phyloP scores from a whole-genome alignment of 2,888 invertebrate species.

The Eupithecia exiguata region DNA sequence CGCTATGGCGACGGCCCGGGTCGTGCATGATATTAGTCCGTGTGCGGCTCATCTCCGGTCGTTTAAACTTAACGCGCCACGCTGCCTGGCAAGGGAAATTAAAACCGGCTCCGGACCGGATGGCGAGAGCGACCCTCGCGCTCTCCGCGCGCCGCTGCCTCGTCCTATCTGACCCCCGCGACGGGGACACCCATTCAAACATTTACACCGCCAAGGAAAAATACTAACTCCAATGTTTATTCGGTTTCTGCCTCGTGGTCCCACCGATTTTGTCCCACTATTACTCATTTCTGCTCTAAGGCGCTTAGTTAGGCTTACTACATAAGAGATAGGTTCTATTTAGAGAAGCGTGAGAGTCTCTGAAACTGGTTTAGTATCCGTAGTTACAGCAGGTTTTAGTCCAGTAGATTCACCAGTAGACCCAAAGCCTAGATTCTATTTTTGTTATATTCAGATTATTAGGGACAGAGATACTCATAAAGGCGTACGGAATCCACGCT shows the following conservation, averaged over 20 bases:
- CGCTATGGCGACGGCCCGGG: conserved; percentile 87
- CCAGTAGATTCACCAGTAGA: neutral
- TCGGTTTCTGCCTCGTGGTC: too few species aligned
- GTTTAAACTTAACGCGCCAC: conserved; percentile 80
- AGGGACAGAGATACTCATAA: neutral
- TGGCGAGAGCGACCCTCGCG: conserved; percentile 69
- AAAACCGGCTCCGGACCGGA: conserved; percentile 80
- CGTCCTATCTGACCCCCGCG: conserved; percentile 41
- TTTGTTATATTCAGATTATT: neutral
- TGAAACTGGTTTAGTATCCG: neutral
- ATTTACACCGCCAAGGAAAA: conserved; percentile 27
- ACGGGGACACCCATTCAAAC: conserved; percentile 32
- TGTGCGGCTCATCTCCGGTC: conserved; percentile 81
- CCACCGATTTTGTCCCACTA: too few species aligned
- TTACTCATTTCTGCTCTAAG: too few species aligned
- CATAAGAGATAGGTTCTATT: neutral
- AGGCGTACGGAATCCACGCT: conserved; percentile 1
- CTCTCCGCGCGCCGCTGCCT: conserved; percentile 47
- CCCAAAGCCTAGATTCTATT: neutral
- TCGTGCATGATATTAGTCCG: conserved; percentile 83
- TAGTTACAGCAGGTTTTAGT: neutral
- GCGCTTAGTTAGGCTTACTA: too few species aligned
- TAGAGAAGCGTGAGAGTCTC: neutral
- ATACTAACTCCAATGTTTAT: neutral
- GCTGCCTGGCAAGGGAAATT: conserved; percentile 78